phyloP scores from a whole-genome alignment of 2,888 invertebrate genomes.

The Pyrocoelia pectoralis region DNA sequence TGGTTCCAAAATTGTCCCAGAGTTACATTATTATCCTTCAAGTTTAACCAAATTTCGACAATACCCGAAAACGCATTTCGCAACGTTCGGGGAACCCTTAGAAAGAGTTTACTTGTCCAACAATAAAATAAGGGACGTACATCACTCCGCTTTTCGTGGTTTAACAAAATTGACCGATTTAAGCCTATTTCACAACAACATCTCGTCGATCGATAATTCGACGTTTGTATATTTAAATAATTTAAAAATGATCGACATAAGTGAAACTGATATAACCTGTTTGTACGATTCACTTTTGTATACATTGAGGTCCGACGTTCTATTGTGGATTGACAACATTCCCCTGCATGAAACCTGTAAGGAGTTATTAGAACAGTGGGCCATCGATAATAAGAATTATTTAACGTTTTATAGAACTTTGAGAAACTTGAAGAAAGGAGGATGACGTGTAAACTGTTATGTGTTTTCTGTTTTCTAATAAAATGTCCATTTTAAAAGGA shows the following conservation, averaged over 20 bases:
- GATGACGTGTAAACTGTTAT: not conserved
- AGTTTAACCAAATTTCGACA: conserved; percentile 47
- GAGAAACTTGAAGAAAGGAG: conserved; percentile 15
- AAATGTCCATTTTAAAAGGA: no score
- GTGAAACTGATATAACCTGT: conserved; percentile 20
- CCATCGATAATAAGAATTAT: conserved; percentile 6
- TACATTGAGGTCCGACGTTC: conserved; percentile 12
- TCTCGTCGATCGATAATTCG: conserved; percentile 37
- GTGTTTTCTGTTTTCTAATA: not conserved
- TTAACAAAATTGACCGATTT: conserved; percentile 43
- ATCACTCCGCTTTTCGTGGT: conserved; percentile 41
- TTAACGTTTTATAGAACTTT: conserved; percentile 22
- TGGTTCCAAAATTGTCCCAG: conserved; percentile 53
- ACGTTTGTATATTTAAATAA: conserved; percentile 28
- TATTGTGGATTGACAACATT: conserved; percentile 27
- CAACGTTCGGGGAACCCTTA: conserved; percentile 44
- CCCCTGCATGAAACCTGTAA: conserved; percentile 19
- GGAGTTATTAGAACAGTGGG: conserved; percentile 17
- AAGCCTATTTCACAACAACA: conserved; percentile 45
- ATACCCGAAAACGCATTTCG: conserved; percentile 50
- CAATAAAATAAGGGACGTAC: conserved; percentile 42
- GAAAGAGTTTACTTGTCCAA: conserved; percentile 40
- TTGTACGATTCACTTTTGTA: conserved; percentile 18
- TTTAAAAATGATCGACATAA: conserved; percentile 23
- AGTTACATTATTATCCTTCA: conserved; percentile 47